Percentiles rank a stretch among this genome's conserved stretches.
Evolutionary conservation across 2,797 vertebrate species (phyloP).

Genomic region (Pipistrellus nathusii): DNA sequence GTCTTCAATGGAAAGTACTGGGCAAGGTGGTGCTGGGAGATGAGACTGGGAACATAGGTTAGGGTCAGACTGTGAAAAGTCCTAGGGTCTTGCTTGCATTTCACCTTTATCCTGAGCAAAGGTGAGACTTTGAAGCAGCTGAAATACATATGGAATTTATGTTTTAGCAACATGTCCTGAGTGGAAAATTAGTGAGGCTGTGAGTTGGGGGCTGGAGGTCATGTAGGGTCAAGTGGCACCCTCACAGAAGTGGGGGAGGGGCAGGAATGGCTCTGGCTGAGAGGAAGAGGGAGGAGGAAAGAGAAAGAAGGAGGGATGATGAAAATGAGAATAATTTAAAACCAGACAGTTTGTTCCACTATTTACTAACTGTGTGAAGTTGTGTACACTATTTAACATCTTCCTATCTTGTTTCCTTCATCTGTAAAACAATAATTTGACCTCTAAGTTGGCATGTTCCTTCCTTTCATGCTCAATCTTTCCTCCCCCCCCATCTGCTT

Average conservation of each 20-base stretch:
- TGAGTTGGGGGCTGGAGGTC: background rate
- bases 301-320: background rate
- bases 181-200: background rate
- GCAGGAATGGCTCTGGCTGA: background rate
- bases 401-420: conserved; percentile 63
- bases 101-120: background rate
- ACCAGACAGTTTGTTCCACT: background rate
- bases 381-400: conserved; percentile 34
- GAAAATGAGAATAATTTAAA: background rate
- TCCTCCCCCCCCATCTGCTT: background rate
- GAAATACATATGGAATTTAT: background rate
- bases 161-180: background rate
- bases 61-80: background rate
- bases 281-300: background rate
- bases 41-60: background rate
- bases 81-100: background rate
- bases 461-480: background rate
- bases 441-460: background rate
- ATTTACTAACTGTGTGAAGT: conserved; percentile 17
- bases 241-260: background rate
- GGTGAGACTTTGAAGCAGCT: background rate
- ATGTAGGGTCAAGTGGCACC: background rate
- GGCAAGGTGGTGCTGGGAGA: background rate
- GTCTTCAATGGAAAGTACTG: background rate
- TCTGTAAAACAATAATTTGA: conserved; percentile 60